phyloP scores from a whole-genome alignment of 2,888 invertebrate genomes.

The Autographa pulchrina region DNA sequence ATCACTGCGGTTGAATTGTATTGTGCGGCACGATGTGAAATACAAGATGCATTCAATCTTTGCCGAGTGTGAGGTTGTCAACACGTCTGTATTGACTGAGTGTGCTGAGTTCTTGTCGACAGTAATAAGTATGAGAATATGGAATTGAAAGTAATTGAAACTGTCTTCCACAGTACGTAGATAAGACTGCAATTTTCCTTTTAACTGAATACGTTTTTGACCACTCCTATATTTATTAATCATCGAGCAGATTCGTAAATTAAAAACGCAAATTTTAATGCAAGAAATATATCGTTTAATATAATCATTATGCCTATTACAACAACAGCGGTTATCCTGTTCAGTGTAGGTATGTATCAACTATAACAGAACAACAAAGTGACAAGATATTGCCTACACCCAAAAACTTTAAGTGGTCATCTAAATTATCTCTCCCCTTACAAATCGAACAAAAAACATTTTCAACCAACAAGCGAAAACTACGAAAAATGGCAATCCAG shows the following conservation, averaged over 20 bases:
- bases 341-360: neutral
- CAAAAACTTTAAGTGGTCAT: neutral
- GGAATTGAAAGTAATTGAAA: too few species aligned
- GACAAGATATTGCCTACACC: neutral
- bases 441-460: conserved; percentile 22
- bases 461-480: conserved; percentile 3
- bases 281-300: too few species aligned
- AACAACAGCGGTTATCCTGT: too few species aligned
- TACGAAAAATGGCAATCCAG: conserved; percentile 41
- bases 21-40: neutral
- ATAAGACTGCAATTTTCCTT: too few species aligned
- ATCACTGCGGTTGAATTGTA: neutral
- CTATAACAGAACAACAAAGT: neutral
- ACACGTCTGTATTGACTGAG: neutral
- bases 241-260: too few species aligned
- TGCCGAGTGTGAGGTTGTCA: neutral
- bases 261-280: too few species aligned
- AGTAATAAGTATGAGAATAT: neutral
- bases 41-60: neutral
- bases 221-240: too few species aligned
- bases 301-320: too few species aligned
- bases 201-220: too few species aligned
- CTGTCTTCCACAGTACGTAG: too few species aligned
- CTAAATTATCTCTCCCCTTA: conserved; percentile 25
- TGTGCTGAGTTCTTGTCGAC: neutral